Base-by-base conservation (phyloP, 53 echinoderm and acorn worm species). In the Echinometra lucunter region DNA sequence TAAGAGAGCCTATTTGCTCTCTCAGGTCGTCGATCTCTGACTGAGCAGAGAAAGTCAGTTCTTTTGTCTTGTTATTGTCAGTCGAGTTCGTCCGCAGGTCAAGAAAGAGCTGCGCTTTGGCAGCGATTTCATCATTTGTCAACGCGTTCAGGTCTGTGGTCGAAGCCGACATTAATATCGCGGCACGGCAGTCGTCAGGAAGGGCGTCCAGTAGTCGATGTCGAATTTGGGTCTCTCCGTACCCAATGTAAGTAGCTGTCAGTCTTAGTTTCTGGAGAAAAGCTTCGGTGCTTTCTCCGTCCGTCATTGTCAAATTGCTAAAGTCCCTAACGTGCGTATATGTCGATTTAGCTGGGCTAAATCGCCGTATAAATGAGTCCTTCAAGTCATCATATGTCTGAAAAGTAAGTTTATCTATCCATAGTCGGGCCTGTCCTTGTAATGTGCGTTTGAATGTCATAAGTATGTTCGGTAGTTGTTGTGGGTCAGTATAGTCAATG, bases 101-200 rank as follows among this genome's bases (percentile, higher is more conserved):
- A 2, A 89, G n/a, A 34, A 32, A 91, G 4, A 63, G 91, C 40
- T 91, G 91, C 10, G 63, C 91, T 12, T 91, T 91, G 23, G 91
- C 66, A 0, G 91, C 91, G 37, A 91, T 91, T 23, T 91, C 67
- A 38, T 91, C 91, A 30, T 66, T 28, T 30, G 82, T 30, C 9
- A 82, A 3, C 19, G 66, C 27, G n/a, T 66, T 30, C 25, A 82
- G 1, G 72, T 72, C 37, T 11, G 72, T 0, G 58, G 93, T 12
- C 25, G 88, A 85, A 34, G 72, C 72, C 5, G 95, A 96, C 96
- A 96, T 96, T 9, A 94, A 60, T 5, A 96, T 75, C 3, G 96
- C 91, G 3, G 94, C 57, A 58, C 96, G 94, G n/a, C 94, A 96
- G 21, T 94, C 94, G 3, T 74, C 30, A 3, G 94, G 89, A 1